These are phyloP conservation scores for Prietella phreatophila DNA, from an alignment of 2,113 vertebrate genomes.

Conservation along the genomic window DNA sequence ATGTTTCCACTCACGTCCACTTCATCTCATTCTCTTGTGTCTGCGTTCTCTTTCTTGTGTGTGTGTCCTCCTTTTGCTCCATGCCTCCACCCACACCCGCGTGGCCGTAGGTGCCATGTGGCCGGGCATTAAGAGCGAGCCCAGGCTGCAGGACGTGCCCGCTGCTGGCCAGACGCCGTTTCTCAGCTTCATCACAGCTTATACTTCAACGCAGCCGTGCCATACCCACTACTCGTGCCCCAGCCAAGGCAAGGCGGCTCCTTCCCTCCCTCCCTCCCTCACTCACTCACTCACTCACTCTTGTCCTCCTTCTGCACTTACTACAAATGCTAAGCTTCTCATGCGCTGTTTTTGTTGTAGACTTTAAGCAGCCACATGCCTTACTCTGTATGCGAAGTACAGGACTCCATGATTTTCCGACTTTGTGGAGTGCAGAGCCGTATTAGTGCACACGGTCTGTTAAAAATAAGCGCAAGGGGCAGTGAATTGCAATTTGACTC, in stretches of 20 bases:
- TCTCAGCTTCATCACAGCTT: slow-evolving; percentile 95
- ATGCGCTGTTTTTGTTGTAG: background rate
- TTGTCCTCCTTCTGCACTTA: background rate
- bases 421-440: background rate
- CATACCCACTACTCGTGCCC: slow-evolving; percentile 97
- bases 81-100: slow-evolving; percentile 33
- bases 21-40: slow-evolving; percentile 41
- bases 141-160: slow-evolving; percentile 91
- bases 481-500: background rate
- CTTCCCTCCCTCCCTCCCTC: background rate
- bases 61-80: slow-evolving; percentile 24
- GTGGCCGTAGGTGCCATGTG: slow-evolving; percentile 88
- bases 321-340: slow-evolving; percentile 6
- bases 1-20: slow-evolving; percentile 52
- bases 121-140: slow-evolving; percentile 98
- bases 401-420: background rate
- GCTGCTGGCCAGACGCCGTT: slow-evolving; percentile 94
- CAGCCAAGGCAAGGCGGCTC: slow-evolving; percentile 84
- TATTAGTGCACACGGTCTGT: background rate
- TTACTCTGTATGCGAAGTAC: background rate
- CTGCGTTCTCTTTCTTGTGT: slow-evolving; percentile 33
- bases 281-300: slow-evolving; percentile 41
- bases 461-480: background rate
- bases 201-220: slow-evolving; percentile 90
- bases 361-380: background rate